These are phyloP conservation scores for Hylyphantes graminicola DNA, from an alignment of 1,140 invertebrate species.

Conservation along the genomic window DNA sequence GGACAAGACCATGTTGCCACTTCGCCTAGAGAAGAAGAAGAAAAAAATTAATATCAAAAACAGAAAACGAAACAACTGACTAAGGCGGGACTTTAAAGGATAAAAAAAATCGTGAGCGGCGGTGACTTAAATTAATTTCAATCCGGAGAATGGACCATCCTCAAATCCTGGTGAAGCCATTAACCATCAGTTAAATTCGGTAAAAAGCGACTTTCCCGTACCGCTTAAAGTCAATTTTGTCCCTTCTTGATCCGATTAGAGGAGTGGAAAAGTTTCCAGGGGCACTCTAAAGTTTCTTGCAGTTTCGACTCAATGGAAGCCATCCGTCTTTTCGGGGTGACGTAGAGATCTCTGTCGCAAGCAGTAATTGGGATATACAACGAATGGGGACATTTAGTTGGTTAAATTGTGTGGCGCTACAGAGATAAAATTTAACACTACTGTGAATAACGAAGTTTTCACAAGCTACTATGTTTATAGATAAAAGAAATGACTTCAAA, in stretches of 20 bases:
- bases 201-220: constrained; percentile 54
- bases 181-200: constrained; percentile 57
- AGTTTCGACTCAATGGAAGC: constrained; percentile 6
- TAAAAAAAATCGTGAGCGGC: constrained; percentile 44
- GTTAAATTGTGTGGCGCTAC: too few species aligned
- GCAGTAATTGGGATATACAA: constrained; percentile 24
- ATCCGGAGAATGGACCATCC: constrained; percentile 32
- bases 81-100: background rate
- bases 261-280: constrained; percentile 30
- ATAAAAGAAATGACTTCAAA: too few species aligned
- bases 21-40: constrained; percentile 24
- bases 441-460: too few species aligned
- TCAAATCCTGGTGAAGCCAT: constrained; percentile 22
- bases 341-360: background rate
- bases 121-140: constrained; percentile 57
- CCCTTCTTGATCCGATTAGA: constrained; percentile 40
- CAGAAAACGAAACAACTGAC: background rate
- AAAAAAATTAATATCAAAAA: background rate
- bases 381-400: too few species aligned
- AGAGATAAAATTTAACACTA: too few species aligned
- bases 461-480: too few species aligned
- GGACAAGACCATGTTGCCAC: constrained; percentile 40
- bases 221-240: constrained; percentile 54
- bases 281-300: constrained; percentile 42
- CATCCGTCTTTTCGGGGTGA: constrained; percentile 30